Evolutionary conservation across 2,113 vertebrate genomes (phyloP), one percentile per base, ranked within the genome.

Genomic region (Mesocricetus auratus): DNA sequence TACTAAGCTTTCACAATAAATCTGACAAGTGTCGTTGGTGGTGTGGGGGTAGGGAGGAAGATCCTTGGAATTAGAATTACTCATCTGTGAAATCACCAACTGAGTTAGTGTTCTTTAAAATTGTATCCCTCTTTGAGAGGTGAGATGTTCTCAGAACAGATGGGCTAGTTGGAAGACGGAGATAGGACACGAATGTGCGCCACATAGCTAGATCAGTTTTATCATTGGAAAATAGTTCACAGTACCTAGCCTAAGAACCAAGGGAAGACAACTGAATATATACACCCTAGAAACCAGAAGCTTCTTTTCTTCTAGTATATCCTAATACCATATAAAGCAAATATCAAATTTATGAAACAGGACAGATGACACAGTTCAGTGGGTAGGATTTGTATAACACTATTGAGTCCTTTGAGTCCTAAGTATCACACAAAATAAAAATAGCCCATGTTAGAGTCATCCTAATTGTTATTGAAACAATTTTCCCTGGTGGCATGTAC

Each of bases 381-480:
- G 10, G 33, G 31, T 22, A 73, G 64, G 26, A 1, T 53, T 71
- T 88, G 74, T 16, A 33, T 89, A 62, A 29, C 16, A 39, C 56
- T 26, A 11, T 4, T 13, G 50, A 68, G 13, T 39, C 24, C 75
- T 66, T n/a, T n/a, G 31, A 89, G 39, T 7, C 39, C 22, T 19
- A 89, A 89, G 56, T 13, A 56, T 2, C 1, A 36, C 62, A 79
- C 29, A 53, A 71, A 66, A 86, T 66, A 77, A 95, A 74, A 71
- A 68, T 45, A 78, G 39, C 58, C 53, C 50, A 33, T 75, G 82
- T 7, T 74, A 77, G 9, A 87, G 11, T 89, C 73, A 93, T 87
- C 36, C 53, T 77, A 95, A 89, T 73, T 89, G 85, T 5, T 17
- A 95, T 19, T 87, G 79, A 95, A 86, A 90, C 5, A 16, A 74